These are phyloP conservation scores for Taenaris catops DNA, from an alignment of 2,888 invertebrate species.

Conservation along the genomic window DNA sequence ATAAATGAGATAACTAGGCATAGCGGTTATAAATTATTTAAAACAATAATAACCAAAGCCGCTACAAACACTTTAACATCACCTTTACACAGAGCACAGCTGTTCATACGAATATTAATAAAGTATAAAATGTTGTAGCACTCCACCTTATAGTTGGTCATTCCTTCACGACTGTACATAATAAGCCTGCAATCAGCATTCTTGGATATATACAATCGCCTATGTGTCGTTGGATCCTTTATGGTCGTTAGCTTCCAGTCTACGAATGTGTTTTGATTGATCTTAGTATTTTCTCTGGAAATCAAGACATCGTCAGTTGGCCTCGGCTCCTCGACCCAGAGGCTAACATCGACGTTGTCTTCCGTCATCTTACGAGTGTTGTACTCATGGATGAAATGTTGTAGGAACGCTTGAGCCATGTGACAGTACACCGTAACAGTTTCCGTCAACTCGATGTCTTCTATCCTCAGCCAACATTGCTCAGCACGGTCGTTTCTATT, in stretches of 20 bases:
- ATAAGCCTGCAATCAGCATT: slow-evolving; percentile 56
- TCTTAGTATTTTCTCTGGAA: slow-evolving; percentile 30
- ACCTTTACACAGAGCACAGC: slow-evolving; percentile 25
- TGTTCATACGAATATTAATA: slow-evolving; percentile 48
- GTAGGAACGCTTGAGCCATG: slow-evolving; percentile 51
- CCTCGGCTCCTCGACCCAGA: slow-evolving; percentile 54
- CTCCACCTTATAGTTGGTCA: slow-evolving; percentile 54
- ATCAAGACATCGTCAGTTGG: slow-evolving; percentile 31
- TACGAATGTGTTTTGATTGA: slow-evolving; percentile 34
- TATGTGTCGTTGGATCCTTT: slow-evolving; percentile 50
- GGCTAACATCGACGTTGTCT: slow-evolving; percentile 56
- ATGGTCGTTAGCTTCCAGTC: slow-evolving; percentile 59
- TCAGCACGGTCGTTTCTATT: slow-evolving; percentile 60
- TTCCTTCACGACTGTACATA: slow-evolving; percentile 62
- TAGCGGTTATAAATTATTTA: too few species aligned
- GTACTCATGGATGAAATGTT: slow-evolving; percentile 54
- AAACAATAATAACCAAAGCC: slow-evolving; percentile 6
- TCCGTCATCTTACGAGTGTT: slow-evolving; percentile 58
- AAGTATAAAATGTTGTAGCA: slow-evolving; percentile 58
- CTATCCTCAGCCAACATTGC: slow-evolving; percentile 66
- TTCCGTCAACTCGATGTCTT: slow-evolving; percentile 58
- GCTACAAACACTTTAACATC: slow-evolving; percentile 13
- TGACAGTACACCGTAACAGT: slow-evolving; percentile 52
- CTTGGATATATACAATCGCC: slow-evolving; percentile 55
- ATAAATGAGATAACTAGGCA: too few species aligned